Evolutionary conservation across 2,113 vertebrate genomes (phyloP).

Genomic region (Azemiops feae): DNA sequence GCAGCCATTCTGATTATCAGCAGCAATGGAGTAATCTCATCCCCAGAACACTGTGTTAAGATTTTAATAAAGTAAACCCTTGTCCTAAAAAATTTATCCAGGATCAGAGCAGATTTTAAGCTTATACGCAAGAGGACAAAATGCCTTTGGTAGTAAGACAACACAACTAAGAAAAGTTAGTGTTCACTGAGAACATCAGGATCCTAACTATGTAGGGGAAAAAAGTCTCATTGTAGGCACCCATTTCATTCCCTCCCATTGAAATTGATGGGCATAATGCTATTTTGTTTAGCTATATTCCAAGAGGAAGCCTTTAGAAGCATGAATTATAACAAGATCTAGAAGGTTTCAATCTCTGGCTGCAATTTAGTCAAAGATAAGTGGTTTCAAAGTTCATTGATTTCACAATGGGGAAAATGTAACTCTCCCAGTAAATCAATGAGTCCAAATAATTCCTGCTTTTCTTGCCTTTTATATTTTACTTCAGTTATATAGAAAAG

Average conservation of each 20-base stretch:
- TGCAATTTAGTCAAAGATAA: background rate
- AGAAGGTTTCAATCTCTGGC: background rate
- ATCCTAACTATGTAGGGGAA: background rate
- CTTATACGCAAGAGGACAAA: background rate
- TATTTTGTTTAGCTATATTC: background rate
- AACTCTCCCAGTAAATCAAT: background rate
- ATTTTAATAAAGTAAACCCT: constrained; percentile 7
- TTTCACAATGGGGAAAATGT: background rate
- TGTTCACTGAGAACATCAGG: background rate
- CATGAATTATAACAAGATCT: background rate
- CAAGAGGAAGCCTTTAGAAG: background rate
- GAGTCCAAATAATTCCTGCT: background rate
- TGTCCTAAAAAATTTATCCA: background rate
- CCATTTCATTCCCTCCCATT: background rate
- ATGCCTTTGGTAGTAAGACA: background rate
- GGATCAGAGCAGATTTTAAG: background rate
- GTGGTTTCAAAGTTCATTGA: background rate
- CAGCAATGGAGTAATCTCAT: background rate
- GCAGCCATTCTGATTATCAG: background rate
- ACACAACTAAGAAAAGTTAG: background rate
- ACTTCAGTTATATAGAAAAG: background rate
- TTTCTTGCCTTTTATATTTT: background rate
- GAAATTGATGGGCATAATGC: background rate
- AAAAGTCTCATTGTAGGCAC: background rate
- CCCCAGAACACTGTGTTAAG: background rate